Conservation (phyloP, 1,140 invertebrate species). For the Ceratoteleas bidentatus region DNA sequence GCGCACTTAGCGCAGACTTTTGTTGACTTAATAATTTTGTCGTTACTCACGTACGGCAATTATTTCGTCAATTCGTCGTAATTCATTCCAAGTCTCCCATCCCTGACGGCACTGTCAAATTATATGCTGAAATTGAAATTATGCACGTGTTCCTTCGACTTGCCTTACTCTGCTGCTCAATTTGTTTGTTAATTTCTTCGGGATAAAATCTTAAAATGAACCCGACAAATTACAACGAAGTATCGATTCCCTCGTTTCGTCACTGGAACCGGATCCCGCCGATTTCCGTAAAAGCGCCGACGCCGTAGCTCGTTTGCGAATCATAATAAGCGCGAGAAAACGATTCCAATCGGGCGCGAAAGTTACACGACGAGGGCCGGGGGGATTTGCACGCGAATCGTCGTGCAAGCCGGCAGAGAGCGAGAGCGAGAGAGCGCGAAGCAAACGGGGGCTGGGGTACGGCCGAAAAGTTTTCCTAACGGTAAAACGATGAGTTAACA, state of each 20-base stretch:
- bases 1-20: slow-evolving; percentile 5
- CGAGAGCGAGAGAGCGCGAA: slow-evolving; percentile 7
- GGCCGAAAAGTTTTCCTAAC: slow-evolving; percentile 81
- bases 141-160: too few species aligned
- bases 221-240: too few species aligned
- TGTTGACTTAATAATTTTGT: not conserved
- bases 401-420: not conserved
- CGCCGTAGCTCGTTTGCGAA: slow-evolving; percentile 14
- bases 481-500: slow-evolving; percentile 81
- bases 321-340: slow-evolving; percentile 25
- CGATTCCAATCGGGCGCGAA: slow-evolving; percentile 42
- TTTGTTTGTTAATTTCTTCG: too few species aligned
- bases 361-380: slow-evolving; percentile 15
- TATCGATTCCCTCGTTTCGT: too few species aligned
- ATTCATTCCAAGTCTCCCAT: too few species aligned
- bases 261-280: too few species aligned
- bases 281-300: too few species aligned
- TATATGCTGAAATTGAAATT: too few species aligned
- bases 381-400: slow-evolving; percentile 43
- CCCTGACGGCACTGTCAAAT: too few species aligned
- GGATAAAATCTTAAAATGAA: too few species aligned
- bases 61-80: too few species aligned
- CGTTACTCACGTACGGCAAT: slow-evolving; percentile 3
- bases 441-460: slow-evolving; percentile 29
- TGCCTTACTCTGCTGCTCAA: too few species aligned